These are phyloP conservation scores for Nothoprocta pentlandii DNA, from an alignment of 2,113 vertebrate species.

Conservation along the genomic window DNA sequence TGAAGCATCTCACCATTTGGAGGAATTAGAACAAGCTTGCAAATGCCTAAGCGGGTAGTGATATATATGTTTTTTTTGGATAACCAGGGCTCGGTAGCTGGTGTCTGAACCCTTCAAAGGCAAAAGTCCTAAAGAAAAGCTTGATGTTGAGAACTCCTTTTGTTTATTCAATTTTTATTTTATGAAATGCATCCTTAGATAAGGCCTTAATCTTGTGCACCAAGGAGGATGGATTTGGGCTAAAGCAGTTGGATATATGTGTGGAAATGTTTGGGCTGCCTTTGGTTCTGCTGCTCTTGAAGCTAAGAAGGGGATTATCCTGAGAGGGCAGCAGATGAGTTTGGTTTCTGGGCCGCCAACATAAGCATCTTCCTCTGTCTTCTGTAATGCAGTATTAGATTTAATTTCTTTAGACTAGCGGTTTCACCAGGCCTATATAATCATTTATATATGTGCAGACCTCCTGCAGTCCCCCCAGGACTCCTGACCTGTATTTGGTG, in stretches of 20 bases:
- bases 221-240: neutral
- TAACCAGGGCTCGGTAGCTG: neutral
- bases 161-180: neutral
- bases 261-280: neutral
- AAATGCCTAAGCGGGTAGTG: neutral
- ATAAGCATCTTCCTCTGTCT: neutral
- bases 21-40: neutral
- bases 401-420: neutral
- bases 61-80: neutral
- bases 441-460: neutral
- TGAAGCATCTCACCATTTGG: neutral
- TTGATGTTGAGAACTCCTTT: neutral
- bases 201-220: neutral
- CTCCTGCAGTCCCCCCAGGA: fast-evolving
- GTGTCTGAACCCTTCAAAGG: fast-evolving
- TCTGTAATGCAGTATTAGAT: fast-evolving
- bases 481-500: neutral
- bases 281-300: neutral
- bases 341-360: neutral
- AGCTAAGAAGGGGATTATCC: neutral
- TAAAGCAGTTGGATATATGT: fast-evolving
- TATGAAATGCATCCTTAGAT: too few relatives aligned
- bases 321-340: fast-evolving
- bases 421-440: neutral
- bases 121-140: neutral